Conservation (phyloP, 2,797 vertebrate species). For the Microcaecilia unicolor region DNA sequence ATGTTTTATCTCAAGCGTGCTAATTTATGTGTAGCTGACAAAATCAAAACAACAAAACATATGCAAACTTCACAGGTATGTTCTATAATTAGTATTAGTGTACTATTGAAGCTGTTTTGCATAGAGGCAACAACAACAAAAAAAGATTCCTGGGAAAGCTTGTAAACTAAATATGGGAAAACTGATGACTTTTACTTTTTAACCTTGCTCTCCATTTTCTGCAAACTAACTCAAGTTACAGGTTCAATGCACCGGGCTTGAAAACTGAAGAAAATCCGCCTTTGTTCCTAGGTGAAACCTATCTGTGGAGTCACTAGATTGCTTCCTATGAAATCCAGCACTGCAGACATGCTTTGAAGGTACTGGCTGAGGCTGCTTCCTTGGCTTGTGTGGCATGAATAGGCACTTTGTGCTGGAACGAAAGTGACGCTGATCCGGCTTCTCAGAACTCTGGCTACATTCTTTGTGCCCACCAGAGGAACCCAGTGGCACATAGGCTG, state of each 20-base stretch:
- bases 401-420: conserved; percentile 50
- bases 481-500: too few species aligned
- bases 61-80: too few species aligned
- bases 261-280: conserved; percentile 44
- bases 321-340: conserved; percentile 52
- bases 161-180: conserved; percentile 2
- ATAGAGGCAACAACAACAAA: too few species aligned
- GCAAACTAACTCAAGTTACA: conserved; percentile 27
- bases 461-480: conserved; percentile 2
- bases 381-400: conserved; percentile 46
- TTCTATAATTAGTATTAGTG: too few species aligned
- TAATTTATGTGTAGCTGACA: conserved; percentile 2
- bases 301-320: conserved; percentile 45
- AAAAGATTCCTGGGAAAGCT: conserved; percentile 14
- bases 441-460: conserved; percentile 24
- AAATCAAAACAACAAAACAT: conserved; percentile 3
- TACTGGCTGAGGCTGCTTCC: conserved; percentile 26
- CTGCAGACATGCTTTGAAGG: conserved; percentile 39
- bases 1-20: not conserved
- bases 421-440: conserved; percentile 44
- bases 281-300: conserved; percentile 58
- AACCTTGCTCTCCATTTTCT: conserved; percentile 26
- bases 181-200: conserved; percentile 13
- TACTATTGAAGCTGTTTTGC: conserved; percentile 3
- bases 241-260: conserved; percentile 44